Conservation (phyloP, 2,888 invertebrate species). For the Galerucella nymphaeae region DNA sequence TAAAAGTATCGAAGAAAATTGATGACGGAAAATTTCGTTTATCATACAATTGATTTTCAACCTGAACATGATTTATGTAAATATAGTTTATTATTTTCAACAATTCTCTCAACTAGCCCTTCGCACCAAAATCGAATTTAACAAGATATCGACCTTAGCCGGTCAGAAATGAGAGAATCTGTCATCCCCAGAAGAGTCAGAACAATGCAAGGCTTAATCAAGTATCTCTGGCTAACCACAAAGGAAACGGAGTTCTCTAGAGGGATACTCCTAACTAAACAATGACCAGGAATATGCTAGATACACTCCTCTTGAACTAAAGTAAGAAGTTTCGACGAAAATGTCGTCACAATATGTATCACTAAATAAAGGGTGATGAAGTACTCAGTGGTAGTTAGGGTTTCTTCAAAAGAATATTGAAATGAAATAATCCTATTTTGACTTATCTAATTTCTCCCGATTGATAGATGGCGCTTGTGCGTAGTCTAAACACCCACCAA, state of each 20-base stretch:
- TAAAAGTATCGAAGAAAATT: not conserved
- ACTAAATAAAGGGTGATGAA: not conserved
- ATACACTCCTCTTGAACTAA: slow-evolving; percentile 11
- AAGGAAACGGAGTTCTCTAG: slow-evolving; percentile 29
- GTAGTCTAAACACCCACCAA: too few relatives aligned
- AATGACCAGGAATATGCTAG: slow-evolving; percentile 32
- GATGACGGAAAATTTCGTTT: not conserved
- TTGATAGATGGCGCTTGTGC: too few relatives aligned
- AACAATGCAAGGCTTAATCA: slow-evolving; percentile 41
- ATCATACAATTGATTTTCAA: not conserved
- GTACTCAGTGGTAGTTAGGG: too few relatives aligned
- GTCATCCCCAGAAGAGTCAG: slow-evolving; percentile 37
- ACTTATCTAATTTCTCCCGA: too few relatives aligned
- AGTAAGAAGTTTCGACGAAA: slow-evolving; percentile 14
- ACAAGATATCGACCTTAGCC: slow-evolving; percentile 22
- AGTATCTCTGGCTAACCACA: slow-evolving; percentile 35
- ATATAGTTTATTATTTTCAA: not conserved
- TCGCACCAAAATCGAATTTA: not conserved
- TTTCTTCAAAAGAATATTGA: too few relatives aligned
- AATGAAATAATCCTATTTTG: too few relatives aligned
- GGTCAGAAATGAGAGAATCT: slow-evolving; percentile 24
- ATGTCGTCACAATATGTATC: slow-evolving; percentile 1
- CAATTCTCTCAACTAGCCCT: not conserved
- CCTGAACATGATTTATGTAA: too few relatives aligned
- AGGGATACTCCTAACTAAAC: slow-evolving; percentile 23